Evolutionary conservation across 1,140 invertebrate species (phyloP).

Genomic region (Brachionus rotundiformis): DNA sequence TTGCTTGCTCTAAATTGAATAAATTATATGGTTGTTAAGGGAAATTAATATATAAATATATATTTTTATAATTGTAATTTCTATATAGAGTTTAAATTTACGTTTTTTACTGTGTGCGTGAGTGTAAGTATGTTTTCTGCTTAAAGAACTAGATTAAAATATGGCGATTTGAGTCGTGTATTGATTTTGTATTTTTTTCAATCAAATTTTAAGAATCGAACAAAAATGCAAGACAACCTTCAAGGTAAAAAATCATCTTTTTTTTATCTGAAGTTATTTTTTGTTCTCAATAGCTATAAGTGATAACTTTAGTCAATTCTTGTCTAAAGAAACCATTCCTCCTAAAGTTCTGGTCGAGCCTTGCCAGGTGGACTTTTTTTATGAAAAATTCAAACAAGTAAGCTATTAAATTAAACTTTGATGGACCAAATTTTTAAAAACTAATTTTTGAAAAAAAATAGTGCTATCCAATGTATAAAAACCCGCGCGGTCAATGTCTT

Average conservation of each 20-base stretch:
- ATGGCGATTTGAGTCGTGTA: background rate
- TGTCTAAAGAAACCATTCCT: background rate
- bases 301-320: slow-evolving; percentile 7
- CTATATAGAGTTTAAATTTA: background rate
- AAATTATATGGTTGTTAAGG: slow-evolving; percentile 39
- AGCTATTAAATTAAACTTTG: background rate
- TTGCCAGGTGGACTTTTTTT: slow-evolving; percentile 49
- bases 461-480: slow-evolving; percentile 51
- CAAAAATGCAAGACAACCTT: slow-evolving; percentile 38
- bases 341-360: slow-evolving; percentile 22
- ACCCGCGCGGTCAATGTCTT: slow-evolving; percentile 43
- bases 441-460: background rate
- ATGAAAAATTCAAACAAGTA: slow-evolving; percentile 50
- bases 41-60: slow-evolving; percentile 36
- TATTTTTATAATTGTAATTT: slow-evolving; percentile 4
- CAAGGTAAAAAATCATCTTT: background rate
- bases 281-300: background rate
- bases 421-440: background rate
- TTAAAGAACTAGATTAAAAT: slow-evolving; percentile 28
- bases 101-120: background rate
- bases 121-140: background rate
- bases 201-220: slow-evolving; percentile 5
- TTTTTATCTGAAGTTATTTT: background rate
- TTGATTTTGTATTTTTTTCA: background rate
- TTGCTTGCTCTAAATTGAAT: background rate